A percentile compares a stretch with the other conserved stretches of the same genome.
phyloP scores from a whole-genome alignment of 2,888 invertebrate species.

The Marronus borbonicus region DNA sequence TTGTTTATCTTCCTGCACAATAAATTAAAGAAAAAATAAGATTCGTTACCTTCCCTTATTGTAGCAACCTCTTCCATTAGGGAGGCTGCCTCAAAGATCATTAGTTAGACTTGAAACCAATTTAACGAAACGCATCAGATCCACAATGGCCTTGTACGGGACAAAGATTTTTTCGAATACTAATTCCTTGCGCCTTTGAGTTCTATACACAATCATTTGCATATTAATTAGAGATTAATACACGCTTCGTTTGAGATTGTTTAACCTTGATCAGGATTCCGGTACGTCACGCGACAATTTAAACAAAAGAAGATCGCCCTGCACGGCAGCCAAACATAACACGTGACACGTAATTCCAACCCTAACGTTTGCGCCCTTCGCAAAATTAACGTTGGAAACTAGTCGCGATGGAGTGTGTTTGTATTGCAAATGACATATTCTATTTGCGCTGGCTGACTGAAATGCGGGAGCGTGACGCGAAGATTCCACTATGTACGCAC shows the following conservation, averaged over 20 bases:
- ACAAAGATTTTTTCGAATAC: too few species aligned
- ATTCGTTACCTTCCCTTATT: too few species aligned
- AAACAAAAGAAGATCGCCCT: constrained; percentile 42
- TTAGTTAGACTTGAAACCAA: too few species aligned
- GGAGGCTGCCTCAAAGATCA: too few species aligned
- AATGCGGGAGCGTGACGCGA: constrained; percentile 35
- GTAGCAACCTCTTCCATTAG: too few species aligned
- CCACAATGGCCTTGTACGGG: too few species aligned
- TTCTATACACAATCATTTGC: background rate
- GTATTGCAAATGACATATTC: constrained; percentile 48
- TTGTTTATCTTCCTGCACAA: too few species aligned
- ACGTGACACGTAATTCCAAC: constrained; percentile 17
- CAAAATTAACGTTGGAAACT: constrained; percentile 38
- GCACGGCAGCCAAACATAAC: constrained; percentile 5
- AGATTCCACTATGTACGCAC: background rate
- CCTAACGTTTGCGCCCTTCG: background rate
- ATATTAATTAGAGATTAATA: constrained; percentile 17
- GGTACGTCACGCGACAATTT: constrained; percentile 18
- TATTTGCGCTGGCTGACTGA: constrained; percentile 40
- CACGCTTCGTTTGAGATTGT: background rate
- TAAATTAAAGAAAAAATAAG: too few species aligned
- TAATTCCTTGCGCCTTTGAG: too few species aligned
- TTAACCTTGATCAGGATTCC: constrained; percentile 40
- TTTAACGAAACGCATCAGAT: too few species aligned
- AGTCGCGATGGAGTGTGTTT: constrained; percentile 42